These are phyloP conservation scores for Drosophila diplacantha DNA, from an alignment of 2,888 invertebrate genomes.

Conservation along the genomic window DNA sequence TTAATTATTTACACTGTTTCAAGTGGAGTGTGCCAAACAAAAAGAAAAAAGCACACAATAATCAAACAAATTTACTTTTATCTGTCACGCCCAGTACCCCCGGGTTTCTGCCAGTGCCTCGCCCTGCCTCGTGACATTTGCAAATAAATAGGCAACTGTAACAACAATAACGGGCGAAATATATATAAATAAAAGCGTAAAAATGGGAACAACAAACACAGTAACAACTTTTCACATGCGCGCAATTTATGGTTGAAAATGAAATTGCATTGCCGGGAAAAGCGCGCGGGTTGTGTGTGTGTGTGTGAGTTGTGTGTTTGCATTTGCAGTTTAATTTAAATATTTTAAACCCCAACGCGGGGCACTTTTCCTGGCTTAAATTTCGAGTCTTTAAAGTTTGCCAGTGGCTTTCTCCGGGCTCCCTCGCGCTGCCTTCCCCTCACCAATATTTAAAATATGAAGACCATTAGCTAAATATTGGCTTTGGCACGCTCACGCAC, in stretches of 20 bases:
- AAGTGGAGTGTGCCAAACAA: constrained; percentile 27
- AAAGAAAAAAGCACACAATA: constrained; percentile 30
- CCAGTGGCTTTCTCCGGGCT: not conserved
- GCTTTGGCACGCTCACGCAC: constrained; percentile 63
- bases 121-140: constrained; percentile 60
- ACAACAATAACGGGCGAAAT: constrained; percentile 28
- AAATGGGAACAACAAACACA: constrained; percentile 43
- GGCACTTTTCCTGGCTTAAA: constrained; percentile 27
- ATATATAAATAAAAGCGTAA: constrained; percentile 40
- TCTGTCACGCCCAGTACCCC: constrained; percentile 38
- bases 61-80: constrained; percentile 47
- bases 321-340: constrained; percentile 61
- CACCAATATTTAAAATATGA: constrained; percentile 71
- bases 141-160: constrained; percentile 62
- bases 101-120: not conserved
- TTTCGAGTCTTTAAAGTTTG: constrained; percentile 29
- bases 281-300: constrained; percentile 1
- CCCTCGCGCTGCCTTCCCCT: not conserved
- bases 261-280: constrained; percentile 57
- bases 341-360: constrained; percentile 46
- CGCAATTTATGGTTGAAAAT: constrained; percentile 67
- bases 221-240: constrained; percentile 44
- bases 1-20: constrained; percentile 44
- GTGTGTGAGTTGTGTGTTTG: constrained; percentile 31
- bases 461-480: constrained; percentile 72